Conservation (phyloP, 1,140 invertebrate genomes). For the Bombus superbus region DNA sequence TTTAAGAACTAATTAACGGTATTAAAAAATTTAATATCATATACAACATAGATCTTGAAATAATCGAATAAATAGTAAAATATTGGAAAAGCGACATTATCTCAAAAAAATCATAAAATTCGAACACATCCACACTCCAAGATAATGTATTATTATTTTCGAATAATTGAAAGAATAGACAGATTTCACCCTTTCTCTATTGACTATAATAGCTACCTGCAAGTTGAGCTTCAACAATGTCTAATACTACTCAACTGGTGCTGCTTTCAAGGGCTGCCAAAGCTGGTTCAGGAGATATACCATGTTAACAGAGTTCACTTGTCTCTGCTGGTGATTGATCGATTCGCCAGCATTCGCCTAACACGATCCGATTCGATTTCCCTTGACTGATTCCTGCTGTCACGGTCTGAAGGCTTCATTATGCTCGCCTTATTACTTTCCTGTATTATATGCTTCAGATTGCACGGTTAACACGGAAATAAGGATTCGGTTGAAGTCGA, state of each 20-base stretch:
- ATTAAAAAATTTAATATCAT: not conserved
- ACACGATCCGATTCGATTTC: conserved; percentile 44
- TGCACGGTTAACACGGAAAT: conserved; percentile 14
- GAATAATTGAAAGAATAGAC: not conserved
- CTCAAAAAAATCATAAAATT: too few species aligned
- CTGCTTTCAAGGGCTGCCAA: not conserved
- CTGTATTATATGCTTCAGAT: conserved; percentile 20
- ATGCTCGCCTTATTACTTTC: conserved; percentile 16
- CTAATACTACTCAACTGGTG: not conserved
- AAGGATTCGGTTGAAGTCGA: not conserved
- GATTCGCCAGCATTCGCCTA: conserved; percentile 26
- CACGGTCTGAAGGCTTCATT: conserved; percentile 52
- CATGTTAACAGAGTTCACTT: conserved; percentile 17
- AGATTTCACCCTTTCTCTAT: too few species aligned
- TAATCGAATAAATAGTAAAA: not conserved
- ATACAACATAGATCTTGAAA: too few species aligned
- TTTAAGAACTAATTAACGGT: not conserved
- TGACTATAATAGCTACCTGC: not conserved
- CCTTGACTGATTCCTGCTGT: conserved; percentile 42
- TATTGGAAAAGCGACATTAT: not conserved
- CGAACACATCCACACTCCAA: not conserved
- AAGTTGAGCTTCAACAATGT: not conserved
- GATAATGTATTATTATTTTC: not conserved
- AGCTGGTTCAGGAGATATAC: not conserved
- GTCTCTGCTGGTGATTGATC: conserved; percentile 40